phyloP scores from a whole-genome alignment of 1,140 invertebrate species.

The Ridgeia piscesae region DNA sequence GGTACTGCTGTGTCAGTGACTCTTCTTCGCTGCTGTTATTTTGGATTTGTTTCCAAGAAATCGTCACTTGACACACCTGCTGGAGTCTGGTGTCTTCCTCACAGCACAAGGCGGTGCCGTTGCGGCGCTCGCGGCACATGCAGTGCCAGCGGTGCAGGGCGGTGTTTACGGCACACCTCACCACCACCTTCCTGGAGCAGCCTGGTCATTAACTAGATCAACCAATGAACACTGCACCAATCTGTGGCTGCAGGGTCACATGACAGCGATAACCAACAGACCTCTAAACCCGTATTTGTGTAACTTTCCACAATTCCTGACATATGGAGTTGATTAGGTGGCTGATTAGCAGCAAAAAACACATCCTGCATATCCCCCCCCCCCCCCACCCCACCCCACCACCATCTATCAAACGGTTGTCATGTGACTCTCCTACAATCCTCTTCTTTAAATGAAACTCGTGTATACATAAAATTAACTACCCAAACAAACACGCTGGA shows the following conservation, averaged over 20 bases:
- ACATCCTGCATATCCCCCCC: too few species aligned
- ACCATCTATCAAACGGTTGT: background rate
- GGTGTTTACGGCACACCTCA: background rate
- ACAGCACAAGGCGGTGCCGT: too few species aligned
- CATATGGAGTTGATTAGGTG: background rate
- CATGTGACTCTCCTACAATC: background rate
- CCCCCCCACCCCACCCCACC: background rate
- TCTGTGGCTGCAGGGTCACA: background rate
- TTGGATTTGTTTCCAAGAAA: background rate
- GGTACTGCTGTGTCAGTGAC: too few species aligned
- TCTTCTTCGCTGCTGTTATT: background rate
- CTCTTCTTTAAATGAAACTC: background rate
- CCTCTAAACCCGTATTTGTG: background rate
- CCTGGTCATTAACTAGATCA: background rate
- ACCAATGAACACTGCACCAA: background rate
- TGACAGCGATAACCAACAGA: background rate
- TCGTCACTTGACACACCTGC: background rate
- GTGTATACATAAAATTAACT: background rate
- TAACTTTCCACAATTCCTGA: background rate
- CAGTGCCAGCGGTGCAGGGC: too few species aligned
- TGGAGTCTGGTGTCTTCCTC: background rate
- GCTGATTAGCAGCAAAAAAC: background rate
- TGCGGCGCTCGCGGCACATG: too few species aligned
- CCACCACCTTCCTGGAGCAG: background rate
- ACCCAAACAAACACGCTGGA: background rate